Conservation (phyloP, 2,113 vertebrate species). For the Triplophysa tibetana region DNA sequence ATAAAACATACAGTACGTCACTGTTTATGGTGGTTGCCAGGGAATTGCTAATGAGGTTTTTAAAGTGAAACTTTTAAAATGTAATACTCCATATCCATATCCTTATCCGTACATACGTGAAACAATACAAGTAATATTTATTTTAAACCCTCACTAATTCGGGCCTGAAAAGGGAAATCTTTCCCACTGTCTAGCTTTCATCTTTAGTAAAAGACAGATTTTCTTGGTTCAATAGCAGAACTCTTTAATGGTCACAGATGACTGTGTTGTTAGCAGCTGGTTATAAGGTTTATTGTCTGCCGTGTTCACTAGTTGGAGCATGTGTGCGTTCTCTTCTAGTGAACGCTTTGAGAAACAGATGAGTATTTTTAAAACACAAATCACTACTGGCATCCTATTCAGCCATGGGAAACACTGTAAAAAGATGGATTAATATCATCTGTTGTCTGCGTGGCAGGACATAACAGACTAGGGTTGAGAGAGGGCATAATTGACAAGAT, state of each 20-base stretch:
- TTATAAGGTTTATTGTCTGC: constrained; percentile 41
- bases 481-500: background rate
- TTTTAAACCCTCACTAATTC: background rate
- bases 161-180: background rate
- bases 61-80: too few relatives aligned
- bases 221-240: background rate
- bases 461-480: constrained; percentile 23
- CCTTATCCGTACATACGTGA: too few relatives aligned
- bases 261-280: constrained; percentile 39
- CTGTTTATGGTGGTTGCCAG: too few relatives aligned
- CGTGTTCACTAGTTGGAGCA: constrained; percentile 42
- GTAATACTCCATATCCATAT: too few relatives aligned
- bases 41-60: too few relatives aligned
- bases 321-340: background rate
- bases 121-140: background rate
- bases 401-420: constrained; percentile 52
- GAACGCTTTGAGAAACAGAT: constrained; percentile 23
- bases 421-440: constrained; percentile 50
- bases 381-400: constrained; percentile 28
- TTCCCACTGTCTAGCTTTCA: background rate
- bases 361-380: constrained; percentile 37
- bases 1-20: too few relatives aligned
- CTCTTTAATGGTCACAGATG: constrained; percentile 21
- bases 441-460: constrained; percentile 42
- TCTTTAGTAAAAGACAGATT: background rate